Conservation (phyloP, 2,113 vertebrate species). For the Uria lomvia region DNA sequence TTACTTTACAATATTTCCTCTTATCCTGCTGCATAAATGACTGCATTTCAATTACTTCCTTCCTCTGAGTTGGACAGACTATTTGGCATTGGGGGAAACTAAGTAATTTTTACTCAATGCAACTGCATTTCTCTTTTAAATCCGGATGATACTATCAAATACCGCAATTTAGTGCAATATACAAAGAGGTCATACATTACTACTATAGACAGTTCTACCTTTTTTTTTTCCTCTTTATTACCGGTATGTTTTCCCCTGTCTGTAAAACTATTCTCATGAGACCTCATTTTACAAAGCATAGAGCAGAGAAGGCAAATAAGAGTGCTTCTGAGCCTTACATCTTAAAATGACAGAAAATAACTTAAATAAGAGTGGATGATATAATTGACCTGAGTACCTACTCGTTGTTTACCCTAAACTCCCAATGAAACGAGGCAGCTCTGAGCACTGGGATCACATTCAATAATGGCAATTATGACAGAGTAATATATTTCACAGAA, state of each 20-base stretch:
- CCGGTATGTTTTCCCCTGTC: not conserved
- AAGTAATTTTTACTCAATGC: not conserved
- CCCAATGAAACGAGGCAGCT: not conserved
- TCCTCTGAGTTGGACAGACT: conserved; percentile 28
- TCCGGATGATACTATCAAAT: not conserved
- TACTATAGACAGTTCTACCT: not conserved
- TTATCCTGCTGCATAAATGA: conserved; percentile 5
- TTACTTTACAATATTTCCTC: conserved; percentile 37
- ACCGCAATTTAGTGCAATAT: not conserved
- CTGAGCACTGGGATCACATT: conserved; percentile 13
- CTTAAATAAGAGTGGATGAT: not conserved
- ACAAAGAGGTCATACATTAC: not conserved
- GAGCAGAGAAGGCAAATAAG: not conserved
- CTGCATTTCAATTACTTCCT: conserved; percentile 26
- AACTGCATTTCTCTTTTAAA: not conserved
- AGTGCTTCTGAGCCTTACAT: not conserved
- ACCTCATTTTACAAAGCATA: not conserved
- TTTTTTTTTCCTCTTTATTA: not conserved
- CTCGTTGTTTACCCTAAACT: not conserved
- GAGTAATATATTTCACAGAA: not conserved
- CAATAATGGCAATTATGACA: not conserved
- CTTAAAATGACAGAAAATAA: conserved; percentile 33
- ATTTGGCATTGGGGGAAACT: not conserved
- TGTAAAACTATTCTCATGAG: not conserved
- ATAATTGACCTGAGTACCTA: conserved; percentile 2